phyloP scores from a whole-genome alignment of 2,113 vertebrate species.

The Macaca nemestrina region DNA sequence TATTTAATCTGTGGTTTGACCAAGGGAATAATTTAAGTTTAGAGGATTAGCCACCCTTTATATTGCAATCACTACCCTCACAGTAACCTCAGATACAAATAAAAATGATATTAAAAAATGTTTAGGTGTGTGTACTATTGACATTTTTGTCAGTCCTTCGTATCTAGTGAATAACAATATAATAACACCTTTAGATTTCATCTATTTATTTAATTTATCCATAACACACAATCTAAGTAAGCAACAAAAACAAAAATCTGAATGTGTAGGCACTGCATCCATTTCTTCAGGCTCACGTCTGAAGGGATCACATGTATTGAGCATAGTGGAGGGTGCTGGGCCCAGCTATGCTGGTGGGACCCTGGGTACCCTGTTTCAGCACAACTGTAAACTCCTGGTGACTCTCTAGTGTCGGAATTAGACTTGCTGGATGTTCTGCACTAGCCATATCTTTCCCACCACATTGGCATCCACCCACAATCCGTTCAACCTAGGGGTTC shows the following conservation, averaged over 20 bases:
- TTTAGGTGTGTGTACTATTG: neutral
- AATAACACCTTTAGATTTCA: neutral
- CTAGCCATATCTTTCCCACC: neutral
- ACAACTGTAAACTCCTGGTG: too few species aligned
- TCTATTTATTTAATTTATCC: neutral
- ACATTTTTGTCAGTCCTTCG: neutral
- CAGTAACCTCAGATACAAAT: neutral
- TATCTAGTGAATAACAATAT: neutral
- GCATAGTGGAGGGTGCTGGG: neutral
- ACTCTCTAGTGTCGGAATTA: neutral
- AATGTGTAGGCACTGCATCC: neutral
- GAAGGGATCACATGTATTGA: neutral
- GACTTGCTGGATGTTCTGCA: neutral
- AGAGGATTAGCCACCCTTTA: neutral
- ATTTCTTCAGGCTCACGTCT: neutral
- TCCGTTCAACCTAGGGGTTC: fast-evolving
- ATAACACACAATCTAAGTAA: neutral
- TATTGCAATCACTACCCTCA: neutral
- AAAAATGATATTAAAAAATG: neutral
- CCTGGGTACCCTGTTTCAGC: neutral
- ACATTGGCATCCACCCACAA: neutral
- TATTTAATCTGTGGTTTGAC: neutral
- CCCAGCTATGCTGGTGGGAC: fast-evolving
- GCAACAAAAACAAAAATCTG: neutral
- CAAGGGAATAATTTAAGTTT: neutral